Conservation (phyloP, 1,140 invertebrate genomes). For the Zaprionus kolodkinae region DNA sequence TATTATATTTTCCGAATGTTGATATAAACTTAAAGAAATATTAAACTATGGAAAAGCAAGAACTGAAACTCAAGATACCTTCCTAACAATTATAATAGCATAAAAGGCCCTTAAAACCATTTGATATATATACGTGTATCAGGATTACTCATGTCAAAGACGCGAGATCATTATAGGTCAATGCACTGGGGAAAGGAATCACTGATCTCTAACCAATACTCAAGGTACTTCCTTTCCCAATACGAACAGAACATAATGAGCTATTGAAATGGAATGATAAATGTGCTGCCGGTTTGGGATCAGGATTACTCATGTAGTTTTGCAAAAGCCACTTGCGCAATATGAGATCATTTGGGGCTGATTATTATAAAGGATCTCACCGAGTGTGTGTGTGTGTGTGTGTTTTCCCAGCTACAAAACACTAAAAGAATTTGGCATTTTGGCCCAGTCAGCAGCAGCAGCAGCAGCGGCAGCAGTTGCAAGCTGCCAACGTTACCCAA, state of each 20-base stretch:
- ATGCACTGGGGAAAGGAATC: not conserved
- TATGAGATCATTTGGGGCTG: constrained; percentile 62
- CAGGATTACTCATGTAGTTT: constrained; percentile 35
- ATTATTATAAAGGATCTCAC: constrained; percentile 57
- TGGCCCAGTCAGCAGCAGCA: constrained; percentile 31
- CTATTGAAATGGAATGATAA: constrained; percentile 1
- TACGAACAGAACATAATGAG: not conserved
- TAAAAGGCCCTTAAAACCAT: no score
- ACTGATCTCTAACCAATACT: not conserved
- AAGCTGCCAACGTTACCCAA: constrained; percentile 39
- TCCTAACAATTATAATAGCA: no score
- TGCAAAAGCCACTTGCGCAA: constrained; percentile 32
- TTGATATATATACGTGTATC: not conserved
- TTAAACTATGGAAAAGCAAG: no score
- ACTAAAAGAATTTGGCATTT: constrained; percentile 68
- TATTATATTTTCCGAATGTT: no score
- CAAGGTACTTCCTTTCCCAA: not conserved
- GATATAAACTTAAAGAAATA: no score
- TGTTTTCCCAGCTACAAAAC: constrained; percentile 17
- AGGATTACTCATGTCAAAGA: not conserved
- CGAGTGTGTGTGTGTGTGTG: not conserved
- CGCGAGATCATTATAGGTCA: not conserved
- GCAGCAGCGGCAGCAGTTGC: not conserved
- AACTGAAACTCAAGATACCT: no score
- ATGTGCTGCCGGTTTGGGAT: not conserved